Base-by-base conservation (phyloP, 2,113 vertebrate species). In the Nymphicus hollandicus region DNA sequence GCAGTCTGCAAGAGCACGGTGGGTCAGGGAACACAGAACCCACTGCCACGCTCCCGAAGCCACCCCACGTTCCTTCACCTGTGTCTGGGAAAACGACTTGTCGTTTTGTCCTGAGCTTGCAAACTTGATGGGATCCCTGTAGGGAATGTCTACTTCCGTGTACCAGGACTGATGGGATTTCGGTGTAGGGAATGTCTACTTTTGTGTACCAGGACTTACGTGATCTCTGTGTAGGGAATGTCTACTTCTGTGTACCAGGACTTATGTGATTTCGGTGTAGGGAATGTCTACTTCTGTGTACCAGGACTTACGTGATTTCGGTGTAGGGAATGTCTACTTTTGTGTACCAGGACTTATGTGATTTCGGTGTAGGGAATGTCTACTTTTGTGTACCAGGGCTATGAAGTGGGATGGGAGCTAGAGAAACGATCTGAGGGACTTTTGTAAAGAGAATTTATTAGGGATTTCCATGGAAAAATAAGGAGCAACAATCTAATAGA, bases 1-100 rank as follows among this genome's bases (percentile, higher is more conserved):
- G 95, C 99, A 99, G 93, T 99, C 99, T 99, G 97, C 24, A 80
- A 28, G 11, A 82, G 14, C 5, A 4, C 3, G 0, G 39, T 2
- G 70, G 56, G 35, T 69, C 11, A 52, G 4, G 8, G 50, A 39
- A 35, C 9, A 2, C 0, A 2, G 74, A 47, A 20, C 27, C 33
- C 63, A 50, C 9, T 17, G 16, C 35, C 43, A 44, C 5, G 1
- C 5, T 60, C 66, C 71, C 23, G 8, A 3, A 74, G 35, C 31
- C 35, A 47, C 50, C 39, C 64, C n/a, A n/a, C n/a, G n/a, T n/a
- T n/a, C n/a, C n/a, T n/a, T n/a, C n/a, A n/a, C n/a, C 13, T 55
- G 1, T 53, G 13, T 69, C 25, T 77, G 25, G 22, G 72, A 72
- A 81, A 85, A 35, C 8, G 1, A 29, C 25, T 37, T 41, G 6